Conservation (phyloP, 2,797 vertebrate species). For the Lepilemur ruficaudatus region DNA sequence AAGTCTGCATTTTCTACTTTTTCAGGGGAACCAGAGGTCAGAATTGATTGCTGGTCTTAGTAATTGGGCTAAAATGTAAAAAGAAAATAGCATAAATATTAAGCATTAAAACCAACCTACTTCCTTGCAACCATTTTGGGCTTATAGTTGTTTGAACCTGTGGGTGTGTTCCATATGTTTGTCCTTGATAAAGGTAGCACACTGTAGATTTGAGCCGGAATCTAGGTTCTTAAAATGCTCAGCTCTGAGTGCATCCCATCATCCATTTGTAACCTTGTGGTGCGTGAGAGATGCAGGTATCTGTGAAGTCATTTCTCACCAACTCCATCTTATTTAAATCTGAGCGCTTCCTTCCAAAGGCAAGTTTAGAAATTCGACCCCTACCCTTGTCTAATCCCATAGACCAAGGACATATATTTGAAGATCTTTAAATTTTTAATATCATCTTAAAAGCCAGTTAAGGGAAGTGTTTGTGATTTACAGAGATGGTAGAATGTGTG, state of each 20-base stretch:
- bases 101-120: neutral
- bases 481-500: neutral
- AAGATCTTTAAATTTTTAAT: neutral
- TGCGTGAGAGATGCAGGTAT: neutral
- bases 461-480: neutral
- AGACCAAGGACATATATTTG: neutral
- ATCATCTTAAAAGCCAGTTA: neutral
- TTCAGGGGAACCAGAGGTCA: neutral
- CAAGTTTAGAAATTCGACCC: neutral
- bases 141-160: neutral
- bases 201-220: neutral
- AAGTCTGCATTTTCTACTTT: neutral
- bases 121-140: neutral
- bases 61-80: neutral
- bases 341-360: neutral
- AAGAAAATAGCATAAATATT: neutral
- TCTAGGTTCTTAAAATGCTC: neutral
- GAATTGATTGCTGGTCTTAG: neutral
- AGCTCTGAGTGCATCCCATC: neutral
- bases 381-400: neutral
- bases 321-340: neutral
- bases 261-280: neutral
- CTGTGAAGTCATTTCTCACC: neutral
- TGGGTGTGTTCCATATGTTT: neutral
- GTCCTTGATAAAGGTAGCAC: neutral